Conservation (phyloP, 2,888 invertebrate genomes). For the Pollenia griseotomentosa region DNA sequence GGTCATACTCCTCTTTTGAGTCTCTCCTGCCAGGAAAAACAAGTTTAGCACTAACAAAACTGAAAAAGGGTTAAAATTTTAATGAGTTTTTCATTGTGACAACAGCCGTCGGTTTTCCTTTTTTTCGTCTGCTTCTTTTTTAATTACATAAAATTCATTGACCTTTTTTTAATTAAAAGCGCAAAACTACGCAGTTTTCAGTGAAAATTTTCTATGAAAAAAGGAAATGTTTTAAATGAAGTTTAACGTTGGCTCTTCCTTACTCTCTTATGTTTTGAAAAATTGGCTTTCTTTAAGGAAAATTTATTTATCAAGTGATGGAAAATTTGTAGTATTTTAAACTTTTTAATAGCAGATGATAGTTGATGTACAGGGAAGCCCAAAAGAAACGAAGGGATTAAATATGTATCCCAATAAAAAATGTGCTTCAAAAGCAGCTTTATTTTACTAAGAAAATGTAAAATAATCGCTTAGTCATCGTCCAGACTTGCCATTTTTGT, state of each 20-base stretch:
- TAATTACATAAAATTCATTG: constrained; percentile 64
- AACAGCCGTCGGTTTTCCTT: constrained; percentile 35
- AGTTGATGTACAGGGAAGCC: too few species aligned
- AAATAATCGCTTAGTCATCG: too few species aligned
- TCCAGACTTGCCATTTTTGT: too few species aligned
- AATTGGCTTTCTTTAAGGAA: too few species aligned
- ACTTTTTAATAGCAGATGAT: too few species aligned
- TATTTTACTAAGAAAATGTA: too few species aligned
- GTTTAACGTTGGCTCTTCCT: background rate
- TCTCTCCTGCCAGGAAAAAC: constrained; percentile 17
- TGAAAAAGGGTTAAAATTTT: constrained; percentile 59
- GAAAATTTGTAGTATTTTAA: too few species aligned
- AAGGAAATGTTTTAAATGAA: background rate
- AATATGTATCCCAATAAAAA: too few species aligned
- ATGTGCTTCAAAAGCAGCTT: too few species aligned
- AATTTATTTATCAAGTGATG: too few species aligned
- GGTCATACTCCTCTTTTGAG: constrained; percentile 37
- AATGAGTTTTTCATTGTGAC: constrained; percentile 65
- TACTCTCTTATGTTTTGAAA: background rate
- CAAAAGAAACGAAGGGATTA: too few species aligned
- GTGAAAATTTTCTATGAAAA: background rate
- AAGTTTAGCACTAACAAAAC: constrained; percentile 21
- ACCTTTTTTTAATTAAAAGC: constrained; percentile 44
- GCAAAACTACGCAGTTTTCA: constrained; percentile 48
- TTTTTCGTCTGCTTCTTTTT: constrained; percentile 29